Base-by-base conservation (phyloP, 2,797 vertebrate species). In the Microhierax caerulescens region DNA sequence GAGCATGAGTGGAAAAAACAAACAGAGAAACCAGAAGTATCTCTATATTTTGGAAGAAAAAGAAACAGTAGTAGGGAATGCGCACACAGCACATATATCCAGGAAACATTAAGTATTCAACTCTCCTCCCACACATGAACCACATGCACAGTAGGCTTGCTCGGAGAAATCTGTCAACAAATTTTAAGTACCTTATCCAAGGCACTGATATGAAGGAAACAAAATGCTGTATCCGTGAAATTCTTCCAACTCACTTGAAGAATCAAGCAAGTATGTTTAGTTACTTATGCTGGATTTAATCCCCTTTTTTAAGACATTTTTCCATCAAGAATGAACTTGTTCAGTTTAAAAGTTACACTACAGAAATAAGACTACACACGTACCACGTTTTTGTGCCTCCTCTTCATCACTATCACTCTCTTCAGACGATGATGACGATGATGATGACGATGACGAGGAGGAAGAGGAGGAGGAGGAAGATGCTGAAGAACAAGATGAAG, bases 391-490 rank as follows among this genome's bases (percentile, higher is more conserved):
- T 88, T 99, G 99, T 56, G 97, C 97, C 84, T 99, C 99, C 96
- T 99, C 99, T 96, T 98, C 98, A 88, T 99, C 99, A 93, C 98
- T 99, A 95, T 99, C 99, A 82, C 99, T 99, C 97, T 99, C 99
- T 87, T 99, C 99, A 60, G 99, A 99, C 6, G 99, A 99, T 18
- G 98, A 98, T 6, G 98, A 98, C 4, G 98, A 98, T 0, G 98
- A 98, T 0, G 99, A 98, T 0, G 99, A 99, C 0, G 99, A 99
- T 0, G 99, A 99, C 0, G 99, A 99, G 0, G 99, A 99, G 0
- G 99, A 99, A 0, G 99, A 99, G 0, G 99, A 99, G 6, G 99
- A 99, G 3, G 99, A 98, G 1, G 98, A 98, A 0, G 98, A 98
- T 53, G 98, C 99, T 18, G 99, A 99, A 93, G 99, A 99, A 92